Evolutionary conservation across 2,113 vertebrate genomes (phyloP).

Genomic region (Halcyon malimbica): DNA sequence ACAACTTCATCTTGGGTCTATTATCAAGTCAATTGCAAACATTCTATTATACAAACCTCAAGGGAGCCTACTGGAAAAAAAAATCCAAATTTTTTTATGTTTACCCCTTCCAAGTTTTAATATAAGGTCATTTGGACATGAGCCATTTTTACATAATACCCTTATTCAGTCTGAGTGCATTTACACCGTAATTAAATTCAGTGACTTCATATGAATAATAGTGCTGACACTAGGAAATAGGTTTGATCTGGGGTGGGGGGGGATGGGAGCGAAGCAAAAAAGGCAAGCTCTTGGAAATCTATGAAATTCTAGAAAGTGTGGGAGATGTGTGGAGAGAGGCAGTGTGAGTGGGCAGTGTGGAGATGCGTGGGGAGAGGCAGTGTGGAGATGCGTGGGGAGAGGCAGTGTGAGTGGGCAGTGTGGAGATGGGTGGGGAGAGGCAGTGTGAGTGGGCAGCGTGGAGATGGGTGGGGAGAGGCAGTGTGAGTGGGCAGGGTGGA

Average conservation of each 20-base stretch:
- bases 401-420: too few relatives aligned
- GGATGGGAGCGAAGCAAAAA: not conserved
- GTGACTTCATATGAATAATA: not conserved
- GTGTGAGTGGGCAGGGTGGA: too few relatives aligned
- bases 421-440: too few relatives aligned
- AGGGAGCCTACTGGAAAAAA: not conserved
- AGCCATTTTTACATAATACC: constrained; percentile 46
- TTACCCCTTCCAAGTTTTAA: constrained; percentile 29
- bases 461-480: too few relatives aligned
- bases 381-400: too few relatives aligned
- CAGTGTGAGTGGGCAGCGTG: too few relatives aligned
- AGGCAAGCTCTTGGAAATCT: not conserved
- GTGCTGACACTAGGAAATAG: constrained; percentile 43
- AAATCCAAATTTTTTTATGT: not conserved
- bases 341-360: not conserved
- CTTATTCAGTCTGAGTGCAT: not conserved
- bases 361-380: too few relatives aligned
- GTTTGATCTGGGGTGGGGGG: not conserved
- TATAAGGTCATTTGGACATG: not conserved
- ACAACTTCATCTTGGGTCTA: not conserved
- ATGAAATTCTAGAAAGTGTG: not conserved
- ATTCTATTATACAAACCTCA: not conserved
- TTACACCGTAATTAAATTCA: constrained; percentile 57
- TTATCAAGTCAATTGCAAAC: constrained; percentile 4
- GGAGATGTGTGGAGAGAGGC: constrained; percentile 6